A percentile compares a stretch with the other conserved stretches of the same genome.
Conservation (phyloP, 2,888 invertebrate species). For the Lasioglossum oenotherae region DNA sequence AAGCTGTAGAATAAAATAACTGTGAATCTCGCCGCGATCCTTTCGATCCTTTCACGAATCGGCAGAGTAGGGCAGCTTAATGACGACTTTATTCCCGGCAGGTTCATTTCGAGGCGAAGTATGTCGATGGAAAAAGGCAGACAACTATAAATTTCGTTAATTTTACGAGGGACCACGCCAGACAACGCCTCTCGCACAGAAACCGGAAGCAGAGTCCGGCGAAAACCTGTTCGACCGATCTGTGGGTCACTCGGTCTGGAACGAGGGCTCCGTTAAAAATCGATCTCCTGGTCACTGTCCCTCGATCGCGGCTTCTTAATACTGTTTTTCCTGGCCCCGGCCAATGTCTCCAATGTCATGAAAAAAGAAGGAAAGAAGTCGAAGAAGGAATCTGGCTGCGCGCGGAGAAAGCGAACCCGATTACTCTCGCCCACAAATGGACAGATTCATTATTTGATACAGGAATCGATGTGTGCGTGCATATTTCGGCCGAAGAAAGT, state of each 20-base stretch:
- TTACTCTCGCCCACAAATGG: constrained; percentile 37
- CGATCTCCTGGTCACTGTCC: neutral
- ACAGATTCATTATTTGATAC: neutral
- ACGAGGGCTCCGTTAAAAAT: neutral
- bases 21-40: neutral
- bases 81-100: neutral
- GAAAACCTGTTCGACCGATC: constrained; percentile 65
- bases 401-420: constrained; percentile 57
- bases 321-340: neutral
- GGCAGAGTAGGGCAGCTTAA: neutral
- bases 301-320: neutral
- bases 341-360: neutral
- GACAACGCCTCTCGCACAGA: constrained; percentile 20
- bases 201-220: constrained; percentile 51
- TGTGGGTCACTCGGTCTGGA: neutral
- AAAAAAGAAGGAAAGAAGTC: constrained; percentile 24
- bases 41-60: constrained; percentile 12
- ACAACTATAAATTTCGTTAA: neutral
- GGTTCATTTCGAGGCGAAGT: neutral
- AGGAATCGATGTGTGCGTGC: neutral
- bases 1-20: neutral
- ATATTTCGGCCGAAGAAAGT: neutral
- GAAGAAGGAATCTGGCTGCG: constrained; percentile 37
- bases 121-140: neutral
- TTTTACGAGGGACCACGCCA: neutral